Evolutionary conservation across 2,113 vertebrate genomes (phyloP).

Genomic region (Piliocolobus tephrosceles): DNA sequence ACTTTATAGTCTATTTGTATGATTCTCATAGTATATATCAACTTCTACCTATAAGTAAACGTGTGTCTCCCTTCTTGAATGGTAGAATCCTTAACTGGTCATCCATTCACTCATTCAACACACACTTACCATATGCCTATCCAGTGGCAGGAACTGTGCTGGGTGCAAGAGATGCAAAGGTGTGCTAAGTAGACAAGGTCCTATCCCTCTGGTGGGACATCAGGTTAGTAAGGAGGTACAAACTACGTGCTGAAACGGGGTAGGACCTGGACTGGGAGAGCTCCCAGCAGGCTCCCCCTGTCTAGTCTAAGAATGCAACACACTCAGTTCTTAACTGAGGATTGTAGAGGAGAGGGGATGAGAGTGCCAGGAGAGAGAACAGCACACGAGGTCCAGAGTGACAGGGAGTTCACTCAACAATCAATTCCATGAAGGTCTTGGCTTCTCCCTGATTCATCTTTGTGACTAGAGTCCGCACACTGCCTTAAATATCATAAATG

Average conservation of each 20-base stretch:
- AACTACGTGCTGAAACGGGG: not conserved
- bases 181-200: not conserved
- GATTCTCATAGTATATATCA: not conserved
- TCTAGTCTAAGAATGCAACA: not conserved
- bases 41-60: not conserved
- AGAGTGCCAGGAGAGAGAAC: not conserved
- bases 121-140: not conserved
- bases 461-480: not conserved
- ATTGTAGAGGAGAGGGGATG: fast-evolving
- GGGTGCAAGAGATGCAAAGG: not conserved
- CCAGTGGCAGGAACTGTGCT: not conserved
- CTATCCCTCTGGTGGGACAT: too few relatives aligned
- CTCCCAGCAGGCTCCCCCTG: not conserved
- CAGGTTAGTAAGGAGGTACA: too few relatives aligned
- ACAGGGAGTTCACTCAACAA: not conserved
- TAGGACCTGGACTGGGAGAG: not conserved
- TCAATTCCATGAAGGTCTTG: not conserved
- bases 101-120: not conserved
- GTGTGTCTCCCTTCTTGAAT: not conserved
- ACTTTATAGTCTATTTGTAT: not conserved
- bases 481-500: not conserved
- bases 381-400: not conserved
- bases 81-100: not conserved
- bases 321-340: not conserved
- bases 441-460: not conserved